Evolutionary conservation across 2,797 vertebrate genomes (phyloP).

Genomic region (Zalophus californianus): DNA sequence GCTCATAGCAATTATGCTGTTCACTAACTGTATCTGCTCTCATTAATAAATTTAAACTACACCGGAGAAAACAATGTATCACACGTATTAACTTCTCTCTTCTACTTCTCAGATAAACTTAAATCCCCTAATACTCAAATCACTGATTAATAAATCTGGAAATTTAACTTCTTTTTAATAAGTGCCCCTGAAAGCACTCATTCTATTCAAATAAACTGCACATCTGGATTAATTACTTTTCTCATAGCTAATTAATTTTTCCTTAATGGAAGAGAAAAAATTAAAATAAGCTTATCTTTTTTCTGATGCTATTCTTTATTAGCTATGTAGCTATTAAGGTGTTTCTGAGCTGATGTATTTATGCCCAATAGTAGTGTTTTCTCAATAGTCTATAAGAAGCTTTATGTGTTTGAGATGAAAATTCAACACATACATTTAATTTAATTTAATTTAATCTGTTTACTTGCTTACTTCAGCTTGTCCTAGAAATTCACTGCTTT

Average conservation of each 20-base stretch:
- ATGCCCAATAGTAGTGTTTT: constrained; percentile 11
- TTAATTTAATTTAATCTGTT: background rate
- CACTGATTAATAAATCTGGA: background rate
- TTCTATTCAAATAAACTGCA: constrained; percentile 34
- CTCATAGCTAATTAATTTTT: background rate
- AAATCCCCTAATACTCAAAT: background rate
- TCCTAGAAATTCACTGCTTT: constrained; percentile 23
- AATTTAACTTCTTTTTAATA: background rate
- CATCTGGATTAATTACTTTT: background rate
- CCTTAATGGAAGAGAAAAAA: constrained; percentile 16
- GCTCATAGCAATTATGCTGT: background rate
- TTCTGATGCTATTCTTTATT: background rate
- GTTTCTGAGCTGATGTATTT: background rate
- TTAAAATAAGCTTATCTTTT: background rate
- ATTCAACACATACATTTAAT: background rate
- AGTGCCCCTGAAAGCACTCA: background rate
- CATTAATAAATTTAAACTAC: background rate
- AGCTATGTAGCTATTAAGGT: background rate
- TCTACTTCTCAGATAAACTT: background rate
- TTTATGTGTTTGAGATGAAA: constrained; percentile 31
- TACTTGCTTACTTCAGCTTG: background rate
- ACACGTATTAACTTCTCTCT: background rate
- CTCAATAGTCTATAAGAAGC: background rate
- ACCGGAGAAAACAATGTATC: background rate
- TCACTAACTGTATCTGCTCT: background rate